phyloP scores from a whole-genome alignment of 2,888 invertebrate species.

The Orgyia antiqua region DNA sequence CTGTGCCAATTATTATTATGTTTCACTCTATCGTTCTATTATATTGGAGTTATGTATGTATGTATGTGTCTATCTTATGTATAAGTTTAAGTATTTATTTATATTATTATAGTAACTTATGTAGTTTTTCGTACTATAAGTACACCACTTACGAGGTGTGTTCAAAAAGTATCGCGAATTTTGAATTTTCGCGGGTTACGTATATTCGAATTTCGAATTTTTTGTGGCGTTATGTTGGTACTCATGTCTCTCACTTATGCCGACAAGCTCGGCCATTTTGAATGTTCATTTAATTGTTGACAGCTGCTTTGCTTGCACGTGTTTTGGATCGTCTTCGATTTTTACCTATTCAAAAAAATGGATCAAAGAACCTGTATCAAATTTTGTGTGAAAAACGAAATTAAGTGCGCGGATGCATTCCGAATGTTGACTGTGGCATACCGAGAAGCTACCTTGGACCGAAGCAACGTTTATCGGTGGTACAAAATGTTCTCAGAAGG shows the following conservation, averaged over 20 bases:
- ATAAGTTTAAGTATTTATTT: too few species aligned
- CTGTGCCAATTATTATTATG: too few species aligned
- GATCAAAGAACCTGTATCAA: constrained; percentile 6
- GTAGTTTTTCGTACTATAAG: too few species aligned
- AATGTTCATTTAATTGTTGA: too few species aligned
- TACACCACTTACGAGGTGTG: background rate
- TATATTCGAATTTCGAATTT: background rate
- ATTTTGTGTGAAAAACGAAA: constrained; percentile 14
- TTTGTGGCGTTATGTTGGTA: background rate
- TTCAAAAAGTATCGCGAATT: background rate
- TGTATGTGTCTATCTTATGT: too few species aligned
- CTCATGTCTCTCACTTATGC: background rate
- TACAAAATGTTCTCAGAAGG: constrained; percentile 6
- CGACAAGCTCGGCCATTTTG: too few species aligned
- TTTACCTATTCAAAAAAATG: constrained; percentile 2
- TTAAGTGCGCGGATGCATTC: constrained; percentile 12
- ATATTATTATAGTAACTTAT: too few species aligned
- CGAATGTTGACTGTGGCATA: constrained; percentile 11
- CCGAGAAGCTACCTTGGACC: too few species aligned
- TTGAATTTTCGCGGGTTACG: background rate
- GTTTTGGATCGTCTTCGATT: background rate
- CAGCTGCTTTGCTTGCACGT: too few species aligned
- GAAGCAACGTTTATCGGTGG: too few species aligned
- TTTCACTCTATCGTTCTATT: too few species aligned
- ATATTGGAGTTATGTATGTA: too few species aligned